Evolutionary conservation across 2,888 invertebrate genomes (phyloP).

Genomic region (Physocephala rufipes): DNA sequence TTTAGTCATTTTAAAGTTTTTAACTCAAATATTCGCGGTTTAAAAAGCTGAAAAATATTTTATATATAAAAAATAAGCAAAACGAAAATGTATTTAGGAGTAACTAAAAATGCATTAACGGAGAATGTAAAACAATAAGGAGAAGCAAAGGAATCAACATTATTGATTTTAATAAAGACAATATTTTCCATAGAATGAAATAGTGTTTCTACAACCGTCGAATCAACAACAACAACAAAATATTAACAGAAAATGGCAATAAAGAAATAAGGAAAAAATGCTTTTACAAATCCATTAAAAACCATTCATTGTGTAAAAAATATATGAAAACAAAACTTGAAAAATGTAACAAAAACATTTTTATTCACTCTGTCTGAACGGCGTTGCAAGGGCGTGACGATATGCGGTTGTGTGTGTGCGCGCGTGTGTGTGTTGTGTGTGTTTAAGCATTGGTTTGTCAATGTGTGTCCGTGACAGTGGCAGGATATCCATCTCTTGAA

Average conservation of each 20-base stretch:
- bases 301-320: neutral
- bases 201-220: too few relatives aligned
- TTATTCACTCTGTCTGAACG: neutral
- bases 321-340: neutral
- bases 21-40: too few relatives aligned
- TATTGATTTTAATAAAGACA: too few relatives aligned
- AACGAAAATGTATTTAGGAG: neutral
- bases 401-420: neutral
- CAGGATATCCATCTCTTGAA: neutral
- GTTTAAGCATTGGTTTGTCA: neutral
- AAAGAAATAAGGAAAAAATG: constrained; percentile 4
- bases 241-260: neutral
- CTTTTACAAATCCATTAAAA: constrained; percentile 10
- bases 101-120: too few relatives aligned
- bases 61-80: neutral
- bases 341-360: neutral
- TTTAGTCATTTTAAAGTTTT: too few relatives aligned
- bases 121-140: too few relatives aligned
- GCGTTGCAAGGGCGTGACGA: neutral
- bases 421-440: constrained; percentile 5
- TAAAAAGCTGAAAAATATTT: too few relatives aligned
- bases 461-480: constrained; percentile 15
- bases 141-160: too few relatives aligned
- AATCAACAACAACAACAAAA: too few relatives aligned
- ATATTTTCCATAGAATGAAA: too few relatives aligned